Evolutionary conservation across 2,797 vertebrate species (phyloP), one percentile per base, ranked within the genome.

Genomic region (Gymnoscopelus microlampas): DNA sequence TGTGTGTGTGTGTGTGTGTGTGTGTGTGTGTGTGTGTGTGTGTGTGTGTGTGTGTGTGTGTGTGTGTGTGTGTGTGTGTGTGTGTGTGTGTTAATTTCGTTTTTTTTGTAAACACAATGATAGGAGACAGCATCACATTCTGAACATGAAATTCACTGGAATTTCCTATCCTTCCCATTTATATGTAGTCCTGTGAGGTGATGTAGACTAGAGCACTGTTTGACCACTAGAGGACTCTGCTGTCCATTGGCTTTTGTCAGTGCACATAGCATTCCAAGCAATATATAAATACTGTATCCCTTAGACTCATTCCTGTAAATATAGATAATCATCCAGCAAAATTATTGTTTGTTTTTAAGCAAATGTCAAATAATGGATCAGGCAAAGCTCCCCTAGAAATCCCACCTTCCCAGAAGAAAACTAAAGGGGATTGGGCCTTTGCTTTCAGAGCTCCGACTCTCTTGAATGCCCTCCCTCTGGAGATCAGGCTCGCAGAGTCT

Each of bases 141-240:
- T 29, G 64, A 68, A 53, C 35, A 2, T 8, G 26, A 44, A 11
- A 59, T 13, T 0, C 47, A 2, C 50, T 13, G n/a, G 4, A 26
- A 32, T 63, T 47, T 54, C 55, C 54, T n/a, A 59, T 61, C 24
- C 60, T 53, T 53, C 50, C 15, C n/a, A 53, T 2, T 56, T 11
- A 19, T 19, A n/a, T n/a, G n/a, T n/a, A 19, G 48, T 11, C 48
- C 24, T 5, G 26, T 13, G 19, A 54, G 15, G 63, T 53, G 51
- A 23, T 54, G 32, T 44, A 60, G 19, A 19, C 19, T 19, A 19
- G 66, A 7, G 14, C 56, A 59, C 48, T 14, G 26, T 53, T 5
- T 60, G 57, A 35, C 74, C 70, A 78, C 64, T 65, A 69, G 59
- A 62, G 71, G 55, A 32, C 75, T 67, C 70, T 68, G 56, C 70